These are phyloP conservation scores for Hipposideros larvatus DNA, from an alignment of 2,797 vertebrate species.

Conservation along the genomic window DNA sequence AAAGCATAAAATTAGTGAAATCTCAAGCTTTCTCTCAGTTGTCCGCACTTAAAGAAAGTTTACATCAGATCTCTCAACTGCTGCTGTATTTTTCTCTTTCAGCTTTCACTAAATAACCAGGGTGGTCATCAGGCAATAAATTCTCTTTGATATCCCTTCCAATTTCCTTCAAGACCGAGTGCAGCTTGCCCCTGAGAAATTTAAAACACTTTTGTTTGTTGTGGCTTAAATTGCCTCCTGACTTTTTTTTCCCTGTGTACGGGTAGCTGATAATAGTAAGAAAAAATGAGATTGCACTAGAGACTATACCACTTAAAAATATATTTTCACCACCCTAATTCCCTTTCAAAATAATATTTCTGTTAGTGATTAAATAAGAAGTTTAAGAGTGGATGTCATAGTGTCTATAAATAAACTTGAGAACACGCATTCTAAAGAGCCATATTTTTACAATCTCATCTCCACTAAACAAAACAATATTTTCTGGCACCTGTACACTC, in stretches of 20 bases:
- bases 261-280: slow-evolving; percentile 63
- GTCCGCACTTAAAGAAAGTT: neutral
- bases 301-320: slow-evolving; percentile 68
- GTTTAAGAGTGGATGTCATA: slow-evolving; percentile 74
- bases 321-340: slow-evolving; percentile 71
- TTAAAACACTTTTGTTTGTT: slow-evolving; percentile 69
- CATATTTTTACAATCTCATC: slow-evolving; percentile 82
- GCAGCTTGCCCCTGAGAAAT: slow-evolving; percentile 71
- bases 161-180: slow-evolving; percentile 65
- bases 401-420: slow-evolving; percentile 83
- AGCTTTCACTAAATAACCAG: slow-evolving; percentile 62
- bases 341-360: slow-evolving; percentile 73
- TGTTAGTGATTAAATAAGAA: slow-evolving; percentile 81
- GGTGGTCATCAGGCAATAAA: slow-evolving; percentile 74
- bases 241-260: neutral
- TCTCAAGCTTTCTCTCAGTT: neutral
- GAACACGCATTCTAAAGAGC: slow-evolving; percentile 75
- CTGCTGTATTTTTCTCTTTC: neutral
- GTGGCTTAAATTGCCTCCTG: slow-evolving; percentile 56
- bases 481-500: slow-evolving; percentile 84
- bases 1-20: neutral
- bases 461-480: slow-evolving; percentile 83
- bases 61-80: neutral
- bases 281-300: slow-evolving; percentile 55
- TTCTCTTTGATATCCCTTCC: slow-evolving; percentile 65